Conservation (phyloP, 2,113 vertebrate genomes). For the Tetraodon nigroviridis region DNA sequence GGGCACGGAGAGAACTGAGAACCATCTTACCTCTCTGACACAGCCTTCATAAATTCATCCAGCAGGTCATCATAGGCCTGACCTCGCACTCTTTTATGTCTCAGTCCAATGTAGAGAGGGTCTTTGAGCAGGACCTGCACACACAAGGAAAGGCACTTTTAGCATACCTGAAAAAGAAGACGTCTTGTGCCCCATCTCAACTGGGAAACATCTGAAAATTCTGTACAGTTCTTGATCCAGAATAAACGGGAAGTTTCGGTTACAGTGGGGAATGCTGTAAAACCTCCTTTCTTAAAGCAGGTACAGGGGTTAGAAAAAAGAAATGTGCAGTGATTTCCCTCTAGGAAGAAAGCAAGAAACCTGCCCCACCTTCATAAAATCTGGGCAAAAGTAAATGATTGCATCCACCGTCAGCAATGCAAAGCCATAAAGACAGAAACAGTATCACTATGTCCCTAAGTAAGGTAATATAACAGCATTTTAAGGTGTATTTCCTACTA, state of each 20-base stretch:
- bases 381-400: too few species aligned
- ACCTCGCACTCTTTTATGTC: conserved; percentile 87
- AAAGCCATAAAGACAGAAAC: too few species aligned
- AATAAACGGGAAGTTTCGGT: too few species aligned
- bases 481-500: too few species aligned
- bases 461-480: too few species aligned
- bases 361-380: too few species aligned
- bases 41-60: conserved; percentile 96
- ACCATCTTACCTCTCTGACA: conserved; percentile 83
- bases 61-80: conserved; percentile 87
- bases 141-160: conserved; percentile 4
- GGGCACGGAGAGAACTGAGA: conserved; percentile 18
- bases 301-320: neutral
- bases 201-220: neutral
- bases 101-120: conserved; percentile 92
- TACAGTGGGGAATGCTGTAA: neutral
- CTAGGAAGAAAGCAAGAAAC: too few species aligned
- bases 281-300: neutral
- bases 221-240: too few species aligned
- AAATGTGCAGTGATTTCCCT: too few species aligned
- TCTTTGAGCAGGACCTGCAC: conserved; percentile 85
- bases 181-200: neutral
- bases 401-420: too few species aligned
- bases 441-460: too few species aligned
- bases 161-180: neutral